Evolutionary conservation across 2,113 vertebrate genomes (phyloP).

Genomic region (Sinosuthora webbiana): DNA sequence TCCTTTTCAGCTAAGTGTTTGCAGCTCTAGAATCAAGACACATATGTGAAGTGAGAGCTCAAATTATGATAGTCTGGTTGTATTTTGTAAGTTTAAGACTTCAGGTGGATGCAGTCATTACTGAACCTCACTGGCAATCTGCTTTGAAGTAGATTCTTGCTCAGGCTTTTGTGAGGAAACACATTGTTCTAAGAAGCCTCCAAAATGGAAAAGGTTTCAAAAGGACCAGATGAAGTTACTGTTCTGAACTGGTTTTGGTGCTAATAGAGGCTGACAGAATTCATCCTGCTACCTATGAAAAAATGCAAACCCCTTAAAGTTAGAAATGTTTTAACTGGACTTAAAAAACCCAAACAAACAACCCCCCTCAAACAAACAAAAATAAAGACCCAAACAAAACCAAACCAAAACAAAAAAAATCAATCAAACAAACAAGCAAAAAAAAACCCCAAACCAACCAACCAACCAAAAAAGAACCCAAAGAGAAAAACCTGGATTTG

Average conservation of each 20-base stretch:
- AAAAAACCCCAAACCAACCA: not conserved
- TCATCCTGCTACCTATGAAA: constrained; percentile 70
- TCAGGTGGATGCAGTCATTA: constrained; percentile 48
- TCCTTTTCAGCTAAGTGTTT: not conserved
- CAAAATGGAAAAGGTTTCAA: constrained; percentile 76
- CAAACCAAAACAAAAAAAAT: not conserved
- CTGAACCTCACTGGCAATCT: constrained; percentile 48
- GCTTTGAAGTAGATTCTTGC: constrained; percentile 76
- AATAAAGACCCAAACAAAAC: not conserved
- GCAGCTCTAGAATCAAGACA: not conserved
- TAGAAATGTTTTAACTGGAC: not conserved
- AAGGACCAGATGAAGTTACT: constrained; percentile 69
- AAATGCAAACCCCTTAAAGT: not conserved
- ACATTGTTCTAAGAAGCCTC: constrained; percentile 70
- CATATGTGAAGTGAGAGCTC: not conserved
- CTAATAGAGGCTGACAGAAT: constrained; percentile 70
- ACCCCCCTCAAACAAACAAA: not conserved
- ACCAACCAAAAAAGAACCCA: not conserved
- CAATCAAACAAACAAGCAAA: not conserved
- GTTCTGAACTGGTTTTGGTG: constrained; percentile 67
- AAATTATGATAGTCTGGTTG: not conserved
- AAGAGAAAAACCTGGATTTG: not conserved
- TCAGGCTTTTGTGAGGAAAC: constrained; percentile 76
- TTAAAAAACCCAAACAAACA: not conserved
- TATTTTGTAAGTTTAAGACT: not conserved